Evolutionary conservation across 2,113 vertebrate genomes (phyloP), one percentile per base, ranked within the genome.

Genomic region (Onychostoma macrolepis): DNA sequence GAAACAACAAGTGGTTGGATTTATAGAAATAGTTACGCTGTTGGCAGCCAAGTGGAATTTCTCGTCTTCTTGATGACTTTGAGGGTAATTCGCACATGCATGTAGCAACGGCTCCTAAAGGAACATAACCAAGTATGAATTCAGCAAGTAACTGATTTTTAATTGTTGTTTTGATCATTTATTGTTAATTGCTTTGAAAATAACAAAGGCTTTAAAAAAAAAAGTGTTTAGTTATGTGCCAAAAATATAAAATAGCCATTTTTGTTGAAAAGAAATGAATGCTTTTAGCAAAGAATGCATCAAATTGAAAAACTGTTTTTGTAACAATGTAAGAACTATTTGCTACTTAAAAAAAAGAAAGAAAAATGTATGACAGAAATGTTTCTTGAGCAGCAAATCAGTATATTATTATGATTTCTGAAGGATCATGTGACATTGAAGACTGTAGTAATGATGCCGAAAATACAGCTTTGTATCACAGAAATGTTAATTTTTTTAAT

Each of bases 21-120:
- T 75, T 75, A 61, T 50, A 79, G 26, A 26, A 41, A 80, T 5
- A 21, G 30, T 76, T 85, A 38, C 8, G 33, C 78, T 88, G 76
- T 58, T 85, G 41, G 71, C 17, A 4, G 79, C 8, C 56, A 36
- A 71, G 3, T 87, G 50, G 6, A 56, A 6, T 13, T 63, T 30
- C 56, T 79, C 30, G 17, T 36, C 26, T n/a, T 33, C 26, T 85
- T 45, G 58, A 78, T 10, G 53, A 48, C 26, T 11, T 43, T 78
- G n/a, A 56, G 53, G 50, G 19, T 38, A 38, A 28, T 21, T 24
- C 12, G 33, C 48, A 21, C 28, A 33, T 24, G 28, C 3, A 33
- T 33, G 6, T 8, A 30, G 15, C 9, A 24, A 19, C 19, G 30
- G 17, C 26, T 12, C 26, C 15, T 19, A 53, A 53, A 9, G 12